Percentiles rank a stretch among this genome's conserved stretches.
Evolutionary conservation across 2,888 invertebrate species (phyloP).

Genomic region (Trichogramma evanescens): DNA sequence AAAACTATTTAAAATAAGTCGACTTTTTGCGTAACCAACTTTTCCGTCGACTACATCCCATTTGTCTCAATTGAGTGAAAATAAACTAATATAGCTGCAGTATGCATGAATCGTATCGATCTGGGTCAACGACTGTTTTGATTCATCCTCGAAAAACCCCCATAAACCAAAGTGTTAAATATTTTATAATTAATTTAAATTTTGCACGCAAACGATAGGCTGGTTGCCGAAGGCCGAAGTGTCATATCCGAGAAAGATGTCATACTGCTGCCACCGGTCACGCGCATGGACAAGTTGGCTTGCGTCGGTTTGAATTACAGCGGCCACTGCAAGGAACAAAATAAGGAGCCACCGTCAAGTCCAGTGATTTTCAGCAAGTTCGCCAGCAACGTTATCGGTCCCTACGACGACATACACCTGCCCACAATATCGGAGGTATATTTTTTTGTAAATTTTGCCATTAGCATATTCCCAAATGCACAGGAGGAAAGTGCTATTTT

Average conservation of each 20-base stretch:
- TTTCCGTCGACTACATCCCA: no score
- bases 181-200: no score
- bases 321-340: conserved; percentile 81
- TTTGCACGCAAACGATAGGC: conserved; percentile 36
- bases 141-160: no score
- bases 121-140: no score
- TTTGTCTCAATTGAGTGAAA: no score
- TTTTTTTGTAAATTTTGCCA: conserved; percentile 11
- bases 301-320: conserved; percentile 82
- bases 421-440: conserved; percentile 59
- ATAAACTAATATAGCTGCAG: no score
- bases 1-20: no score
- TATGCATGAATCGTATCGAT: no score
- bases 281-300: conserved; percentile 73
- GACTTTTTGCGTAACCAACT: no score
- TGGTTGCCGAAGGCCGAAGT: conserved; percentile 52
- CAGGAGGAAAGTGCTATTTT: conserved; percentile 1
- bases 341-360: conserved; percentile 62
- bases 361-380: conserved; percentile 88
- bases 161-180: no score
- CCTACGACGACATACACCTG: conserved; percentile 59
- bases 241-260: conserved; percentile 53
- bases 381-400: conserved; percentile 69
- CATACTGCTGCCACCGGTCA: conserved; percentile 64
- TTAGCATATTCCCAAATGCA: no score